Conservation (phyloP, 2,888 invertebrate species). For the Portevinia maculata region DNA sequence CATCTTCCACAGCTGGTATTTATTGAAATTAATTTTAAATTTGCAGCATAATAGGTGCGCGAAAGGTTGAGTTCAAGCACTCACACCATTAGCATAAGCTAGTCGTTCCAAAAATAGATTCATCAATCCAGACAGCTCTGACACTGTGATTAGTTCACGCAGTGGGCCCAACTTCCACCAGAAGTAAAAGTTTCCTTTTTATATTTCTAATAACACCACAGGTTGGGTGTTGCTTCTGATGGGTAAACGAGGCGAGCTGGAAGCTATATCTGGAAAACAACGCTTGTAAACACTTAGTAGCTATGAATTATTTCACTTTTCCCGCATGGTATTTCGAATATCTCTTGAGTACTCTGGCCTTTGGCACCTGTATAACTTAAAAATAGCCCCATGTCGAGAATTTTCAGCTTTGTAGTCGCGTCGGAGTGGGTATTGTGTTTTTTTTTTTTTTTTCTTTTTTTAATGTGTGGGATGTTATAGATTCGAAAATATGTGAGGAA, state of each 20-base stretch:
- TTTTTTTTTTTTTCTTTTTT: slow-evolving; percentile 31
- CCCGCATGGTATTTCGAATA: slow-evolving; percentile 55
- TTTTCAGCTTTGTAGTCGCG: slow-evolving; percentile 22
- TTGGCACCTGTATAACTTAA: slow-evolving; percentile 72
- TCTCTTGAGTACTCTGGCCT: slow-evolving; percentile 53
- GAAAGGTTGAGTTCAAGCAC: slow-evolving; percentile 71
- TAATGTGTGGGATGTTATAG: slow-evolving; percentile 60
- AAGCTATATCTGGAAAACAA: slow-evolving; percentile 48
- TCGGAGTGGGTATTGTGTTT: slow-evolving; percentile 31
- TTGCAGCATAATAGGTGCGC: slow-evolving; percentile 54
- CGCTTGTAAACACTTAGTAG: slow-evolving; percentile 71
- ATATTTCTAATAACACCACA: slow-evolving; percentile 32
- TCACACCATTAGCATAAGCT: slow-evolving; percentile 52
- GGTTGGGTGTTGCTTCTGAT: slow-evolving; percentile 8
- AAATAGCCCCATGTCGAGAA: slow-evolving; percentile 69
- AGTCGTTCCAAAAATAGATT: slow-evolving; percentile 58
- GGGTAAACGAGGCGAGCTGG: slow-evolving; percentile 20
- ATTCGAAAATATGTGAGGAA: slow-evolving; percentile 69
- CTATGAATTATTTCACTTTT: slow-evolving; percentile 66
- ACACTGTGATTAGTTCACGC: slow-evolving; percentile 29
- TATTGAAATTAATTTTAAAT: slow-evolving; percentile 66
- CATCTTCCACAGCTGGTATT: slow-evolving; percentile 60
- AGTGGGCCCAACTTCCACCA: slow-evolving; percentile 68
- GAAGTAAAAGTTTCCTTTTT: slow-evolving; percentile 67
- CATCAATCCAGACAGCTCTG: slow-evolving; percentile 25